phyloP scores from a whole-genome alignment of 2,888 invertebrate genomes.

The Diarsia mendica region DNA sequence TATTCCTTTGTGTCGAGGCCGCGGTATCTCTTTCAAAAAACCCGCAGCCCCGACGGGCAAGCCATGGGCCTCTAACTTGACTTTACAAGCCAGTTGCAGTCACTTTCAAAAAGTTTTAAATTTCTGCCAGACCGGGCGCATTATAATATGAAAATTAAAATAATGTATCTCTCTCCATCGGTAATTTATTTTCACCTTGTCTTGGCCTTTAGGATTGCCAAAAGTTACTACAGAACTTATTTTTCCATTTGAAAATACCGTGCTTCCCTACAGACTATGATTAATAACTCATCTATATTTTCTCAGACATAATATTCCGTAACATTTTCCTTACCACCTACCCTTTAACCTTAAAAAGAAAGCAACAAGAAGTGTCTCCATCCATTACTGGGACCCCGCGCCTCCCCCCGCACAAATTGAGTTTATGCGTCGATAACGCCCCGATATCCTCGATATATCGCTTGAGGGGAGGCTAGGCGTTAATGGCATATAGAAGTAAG shows the following conservation, averaged over 20 bases:
- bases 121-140: too few species aligned
- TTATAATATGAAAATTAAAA: too few species aligned
- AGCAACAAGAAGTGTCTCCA: conserved; percentile 35
- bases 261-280: not conserved
- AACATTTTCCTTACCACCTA: conserved; percentile 12
- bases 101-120: too few species aligned
- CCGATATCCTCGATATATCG: conserved; percentile 55
- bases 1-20: too few species aligned
- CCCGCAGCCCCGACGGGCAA: too few species aligned
- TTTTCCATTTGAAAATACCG: not conserved
- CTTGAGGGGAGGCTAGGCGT: conserved; percentile 18
- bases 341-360: conserved; percentile 41
- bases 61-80: too few species aligned
- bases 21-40: too few species aligned
- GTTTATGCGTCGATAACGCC: conserved; percentile 62
- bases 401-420: conserved; percentile 57
- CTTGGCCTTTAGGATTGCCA: too few species aligned
- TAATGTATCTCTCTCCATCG: too few species aligned
- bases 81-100: too few species aligned
- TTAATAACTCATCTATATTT: conserved; percentile 8
- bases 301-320: not conserved
- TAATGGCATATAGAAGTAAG: not conserved
- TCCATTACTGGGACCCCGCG: conserved; percentile 50
- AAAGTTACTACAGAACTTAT: too few species aligned
- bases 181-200: too few species aligned